Conservation (phyloP, 2,888 invertebrate genomes). For the Serrognathus titanus region DNA sequence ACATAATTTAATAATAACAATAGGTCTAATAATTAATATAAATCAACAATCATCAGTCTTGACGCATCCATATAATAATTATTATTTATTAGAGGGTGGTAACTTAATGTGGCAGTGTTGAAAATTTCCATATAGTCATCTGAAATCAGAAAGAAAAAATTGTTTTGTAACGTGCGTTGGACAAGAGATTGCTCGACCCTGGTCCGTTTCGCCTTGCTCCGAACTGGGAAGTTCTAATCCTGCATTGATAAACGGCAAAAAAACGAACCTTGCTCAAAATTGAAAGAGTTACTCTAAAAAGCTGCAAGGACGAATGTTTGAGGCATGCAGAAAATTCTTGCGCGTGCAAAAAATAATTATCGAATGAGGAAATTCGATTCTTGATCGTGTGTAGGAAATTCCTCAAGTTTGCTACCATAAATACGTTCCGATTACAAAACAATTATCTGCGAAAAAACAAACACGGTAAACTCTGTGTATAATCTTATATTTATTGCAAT, state of each 20-base stretch:
- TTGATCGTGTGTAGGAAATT: no score
- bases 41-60: conserved; percentile 52
- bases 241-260: conserved; percentile 22
- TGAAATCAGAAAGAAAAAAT: conserved; percentile 30
- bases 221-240: conserved; percentile 17
- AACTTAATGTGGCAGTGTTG: conserved; percentile 49
- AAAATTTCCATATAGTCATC: conserved; percentile 36
- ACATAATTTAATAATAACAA: conserved; percentile 50
- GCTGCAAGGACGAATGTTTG: background rate
- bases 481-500: conserved; percentile 29
- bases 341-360: no score
- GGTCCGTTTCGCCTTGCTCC: conserved; percentile 30
- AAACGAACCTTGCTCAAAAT: conserved; percentile 5
- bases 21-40: conserved; percentile 41
- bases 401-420: no score
- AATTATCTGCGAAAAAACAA: conserved; percentile 7
- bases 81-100: conserved; percentile 38
- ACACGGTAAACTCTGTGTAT: conserved; percentile 9
- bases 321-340: no score
- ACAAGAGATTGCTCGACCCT: conserved; percentile 32
- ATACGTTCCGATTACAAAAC: background rate
- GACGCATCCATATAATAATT: conserved; percentile 41
- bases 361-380: no score
- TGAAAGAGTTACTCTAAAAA: background rate
- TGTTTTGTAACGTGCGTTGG: background rate